Percentiles rank a stretch among this genome's conserved stretches.
Conservation (phyloP, 2,888 invertebrate genomes). For the Limnephilus rhombicus region DNA sequence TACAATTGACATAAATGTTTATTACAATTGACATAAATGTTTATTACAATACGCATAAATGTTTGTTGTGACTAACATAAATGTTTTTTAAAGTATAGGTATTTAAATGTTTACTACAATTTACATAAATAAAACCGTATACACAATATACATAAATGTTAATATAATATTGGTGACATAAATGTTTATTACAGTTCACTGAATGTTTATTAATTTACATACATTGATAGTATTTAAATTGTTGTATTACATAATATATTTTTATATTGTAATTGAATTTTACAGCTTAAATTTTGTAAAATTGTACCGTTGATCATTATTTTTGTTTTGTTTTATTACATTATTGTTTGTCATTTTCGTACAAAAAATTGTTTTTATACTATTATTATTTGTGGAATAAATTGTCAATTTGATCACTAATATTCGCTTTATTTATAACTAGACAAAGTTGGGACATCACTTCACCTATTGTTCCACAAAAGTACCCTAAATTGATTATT, state of each 20-base stretch:
- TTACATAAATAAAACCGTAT: neutral
- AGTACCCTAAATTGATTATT: too few relatives aligned
- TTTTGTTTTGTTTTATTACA: neutral
- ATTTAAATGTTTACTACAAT: too few relatives aligned
- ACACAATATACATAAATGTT: neutral
- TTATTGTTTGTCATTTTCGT: neutral
- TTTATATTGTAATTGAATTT: neutral
- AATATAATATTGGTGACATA: too few relatives aligned
- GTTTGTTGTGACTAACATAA: neutral
- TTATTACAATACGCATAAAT: neutral
- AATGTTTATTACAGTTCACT: too few relatives aligned
- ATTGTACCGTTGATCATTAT: neutral
- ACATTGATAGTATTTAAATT: neutral
- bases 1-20: neutral
- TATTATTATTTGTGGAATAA: neutral
- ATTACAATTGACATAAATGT: neutral
- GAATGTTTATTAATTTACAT: too few relatives aligned
- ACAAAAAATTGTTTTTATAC: neutral
- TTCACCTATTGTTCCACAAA: too few relatives aligned
- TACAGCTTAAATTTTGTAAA: too few relatives aligned
- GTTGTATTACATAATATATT: neutral
- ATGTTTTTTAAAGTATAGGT: too few relatives aligned
- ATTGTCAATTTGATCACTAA: conserved; percentile 8
- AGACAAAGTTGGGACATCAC: neutral
- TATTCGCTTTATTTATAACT: neutral